Conservation (phyloP, 2,888 invertebrate species). For the Syritta pipiens region DNA sequence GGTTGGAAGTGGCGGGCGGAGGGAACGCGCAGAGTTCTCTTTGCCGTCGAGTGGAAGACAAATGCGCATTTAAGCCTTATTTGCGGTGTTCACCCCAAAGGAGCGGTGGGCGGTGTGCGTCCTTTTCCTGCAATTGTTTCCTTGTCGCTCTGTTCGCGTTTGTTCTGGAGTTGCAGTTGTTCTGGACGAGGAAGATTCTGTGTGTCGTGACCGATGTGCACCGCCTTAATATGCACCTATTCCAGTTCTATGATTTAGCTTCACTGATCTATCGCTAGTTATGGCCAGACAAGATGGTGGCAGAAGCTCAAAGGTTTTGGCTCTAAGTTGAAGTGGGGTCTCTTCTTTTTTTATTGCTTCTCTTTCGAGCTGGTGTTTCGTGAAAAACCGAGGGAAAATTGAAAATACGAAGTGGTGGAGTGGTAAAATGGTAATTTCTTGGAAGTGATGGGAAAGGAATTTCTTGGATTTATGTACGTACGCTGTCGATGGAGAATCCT, state of each 20-base stretch:
- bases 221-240: conserved; percentile 32
- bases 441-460: conserved; percentile 22
- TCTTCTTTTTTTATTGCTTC: conserved; percentile 9
- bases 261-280: background rate
- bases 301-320: conserved; percentile 13
- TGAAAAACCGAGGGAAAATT: conserved; percentile 23
- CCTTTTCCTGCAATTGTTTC: conserved; percentile 28
- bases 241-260: conserved; percentile 39
- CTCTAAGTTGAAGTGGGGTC: too few relatives aligned
- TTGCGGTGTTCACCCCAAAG: conserved; percentile 45
- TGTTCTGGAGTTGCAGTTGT: background rate
- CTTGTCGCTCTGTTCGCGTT: background rate
- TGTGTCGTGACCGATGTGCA: conserved; percentile 34
- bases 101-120: too few relatives aligned
- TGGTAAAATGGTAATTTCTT: conserved; percentile 27
- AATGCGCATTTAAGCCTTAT: conserved; percentile 68
- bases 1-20: conserved; percentile 50
- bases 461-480: conserved; percentile 1
- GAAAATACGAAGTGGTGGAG: conserved; percentile 6
- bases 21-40: too few relatives aligned
- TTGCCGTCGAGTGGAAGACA: conserved; percentile 65
- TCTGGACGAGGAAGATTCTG: conserved; percentile 18
- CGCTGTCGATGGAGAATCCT: background rate
- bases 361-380: background rate
- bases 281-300: background rate